Percentiles rank a stretch among this genome's conserved stretches.
Conservation (phyloP, 2,888 invertebrate genomes). For the Aphelenchoides bicaudatus region DNA sequence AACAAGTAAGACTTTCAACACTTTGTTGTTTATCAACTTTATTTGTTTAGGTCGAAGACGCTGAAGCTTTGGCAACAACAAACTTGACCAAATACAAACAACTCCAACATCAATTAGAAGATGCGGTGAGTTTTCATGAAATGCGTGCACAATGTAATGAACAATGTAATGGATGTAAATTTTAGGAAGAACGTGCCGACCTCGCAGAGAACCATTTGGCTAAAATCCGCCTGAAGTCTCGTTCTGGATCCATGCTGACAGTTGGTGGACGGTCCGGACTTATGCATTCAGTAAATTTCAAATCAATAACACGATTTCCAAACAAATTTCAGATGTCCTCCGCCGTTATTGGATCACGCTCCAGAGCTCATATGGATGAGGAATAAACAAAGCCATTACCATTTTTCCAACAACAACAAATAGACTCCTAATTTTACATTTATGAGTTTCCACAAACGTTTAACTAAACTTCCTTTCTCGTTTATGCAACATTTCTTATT, state of each 20-base stretch:
- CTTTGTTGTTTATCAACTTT: background rate
- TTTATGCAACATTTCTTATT: no score
- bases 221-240: constrained; percentile 62
- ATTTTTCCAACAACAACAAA: background rate
- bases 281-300: constrained; percentile 20
- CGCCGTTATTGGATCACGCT: constrained; percentile 17
- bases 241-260: constrained; percentile 37
- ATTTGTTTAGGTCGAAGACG: background rate
- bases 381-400: no score
- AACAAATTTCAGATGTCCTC: constrained; percentile 18
- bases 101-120: no score
- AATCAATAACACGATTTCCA: constrained; percentile 1
- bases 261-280: constrained; percentile 25
- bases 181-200: constrained; percentile 65
- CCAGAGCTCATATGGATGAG: constrained; percentile 6
- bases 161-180: no score
- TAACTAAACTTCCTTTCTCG: no score
- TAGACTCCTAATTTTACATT: background rate
- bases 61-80: constrained; percentile 64
- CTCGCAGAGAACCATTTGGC: constrained; percentile 63
- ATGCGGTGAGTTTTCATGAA: no score
- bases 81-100: constrained; percentile 66
- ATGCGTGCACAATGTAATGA: no score
- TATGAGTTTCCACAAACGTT: background rate
- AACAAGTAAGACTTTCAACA: constrained; percentile 66